Percentiles rank a stretch among this genome's conserved stretches.
phyloP scores from a whole-genome alignment of 2,113 vertebrate species.

The Rhinoderma darwinii region DNA sequence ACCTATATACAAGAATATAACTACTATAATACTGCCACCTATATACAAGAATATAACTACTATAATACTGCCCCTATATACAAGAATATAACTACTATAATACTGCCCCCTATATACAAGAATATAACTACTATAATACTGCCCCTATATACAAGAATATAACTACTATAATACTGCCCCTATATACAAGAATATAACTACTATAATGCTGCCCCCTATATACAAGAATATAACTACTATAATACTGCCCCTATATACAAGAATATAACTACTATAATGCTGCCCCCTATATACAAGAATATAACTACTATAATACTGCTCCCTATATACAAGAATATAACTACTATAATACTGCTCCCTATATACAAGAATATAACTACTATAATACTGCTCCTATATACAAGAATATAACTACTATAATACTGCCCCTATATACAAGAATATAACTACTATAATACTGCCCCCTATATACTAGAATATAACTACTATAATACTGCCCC shows the following conservation, averaged over 20 bases:
- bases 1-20: neutral
- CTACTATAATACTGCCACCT: constrained; percentile 1
- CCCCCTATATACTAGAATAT: neutral
- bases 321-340: no score
- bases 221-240: constrained; percentile 1
- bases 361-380: constrained; percentile 1
- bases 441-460: no score
- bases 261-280: neutral
- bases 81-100: constrained; percentile 4
- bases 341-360: neutral
- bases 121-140: constrained; percentile 13
- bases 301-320: neutral
- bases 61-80: neutral
- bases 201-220: neutral
- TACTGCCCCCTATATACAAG: neutral
- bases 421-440: no score
- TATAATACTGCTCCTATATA: no score
- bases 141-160: constrained; percentile 5
- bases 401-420: no score
- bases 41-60: constrained; percentile 1
- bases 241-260: neutral
- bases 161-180: neutral
- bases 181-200: neutral
- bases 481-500: neutral
- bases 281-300: no score